Evolutionary conservation across 2,113 vertebrate genomes (phyloP).

Genomic region (Oxyura jamaicensis): DNA sequence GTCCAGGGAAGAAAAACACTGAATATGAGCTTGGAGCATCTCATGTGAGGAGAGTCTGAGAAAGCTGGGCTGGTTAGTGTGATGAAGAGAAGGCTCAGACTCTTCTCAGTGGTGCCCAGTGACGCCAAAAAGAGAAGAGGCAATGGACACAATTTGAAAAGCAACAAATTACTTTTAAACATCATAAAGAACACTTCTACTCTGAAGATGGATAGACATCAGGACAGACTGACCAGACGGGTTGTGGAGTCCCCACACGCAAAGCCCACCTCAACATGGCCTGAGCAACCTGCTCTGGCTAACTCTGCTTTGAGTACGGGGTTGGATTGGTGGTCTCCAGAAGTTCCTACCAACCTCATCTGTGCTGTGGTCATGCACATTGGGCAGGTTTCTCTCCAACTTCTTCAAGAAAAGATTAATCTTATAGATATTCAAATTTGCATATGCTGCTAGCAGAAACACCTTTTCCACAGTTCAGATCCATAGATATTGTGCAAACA

Average conservation of each 20-base stretch:
- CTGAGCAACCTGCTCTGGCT: not conserved
- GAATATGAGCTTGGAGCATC: not conserved
- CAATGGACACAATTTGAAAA: not conserved
- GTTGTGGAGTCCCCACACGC: not conserved
- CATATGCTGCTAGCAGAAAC: not conserved
- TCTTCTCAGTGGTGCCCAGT: not conserved
- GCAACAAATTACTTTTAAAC: not conserved
- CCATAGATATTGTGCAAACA: not conserved
- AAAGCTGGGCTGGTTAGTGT: not conserved
- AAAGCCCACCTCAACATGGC: not conserved
- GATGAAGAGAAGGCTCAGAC: not conserved
- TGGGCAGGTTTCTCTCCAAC: not conserved
- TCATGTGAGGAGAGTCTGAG: not conserved
- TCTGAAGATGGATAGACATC: not conserved
- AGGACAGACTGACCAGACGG: not conserved
- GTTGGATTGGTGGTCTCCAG: not conserved
- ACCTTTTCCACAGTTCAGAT: not conserved
- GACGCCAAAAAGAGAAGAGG: not conserved
- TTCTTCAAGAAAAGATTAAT: not conserved
- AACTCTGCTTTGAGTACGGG: not conserved
- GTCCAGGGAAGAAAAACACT: not conserved
- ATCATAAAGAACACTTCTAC: not conserved
- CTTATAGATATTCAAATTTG: not conserved
- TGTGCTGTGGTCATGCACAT: accelerated
- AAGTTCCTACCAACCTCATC: not conserved